Conservation (phyloP, 2,113 vertebrate species). For the Pontoporia blainvillei region DNA sequence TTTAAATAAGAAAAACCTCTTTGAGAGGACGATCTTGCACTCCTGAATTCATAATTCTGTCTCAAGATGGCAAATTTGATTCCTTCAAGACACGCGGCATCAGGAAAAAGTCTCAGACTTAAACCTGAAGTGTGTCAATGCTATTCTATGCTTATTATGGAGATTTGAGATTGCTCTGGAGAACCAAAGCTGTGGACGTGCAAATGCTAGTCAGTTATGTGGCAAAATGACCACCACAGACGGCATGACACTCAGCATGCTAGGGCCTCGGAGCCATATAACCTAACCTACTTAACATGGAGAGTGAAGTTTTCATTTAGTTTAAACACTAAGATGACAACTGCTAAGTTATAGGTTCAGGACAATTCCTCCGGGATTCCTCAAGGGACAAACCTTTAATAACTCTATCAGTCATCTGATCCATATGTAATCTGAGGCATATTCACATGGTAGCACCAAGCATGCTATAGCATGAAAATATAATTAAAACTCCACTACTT, state of each 20-base stretch:
- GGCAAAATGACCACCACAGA: not conserved
- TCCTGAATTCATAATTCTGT: slow-evolving; percentile 24
- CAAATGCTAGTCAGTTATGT: not conserved
- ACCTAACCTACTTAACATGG: not conserved
- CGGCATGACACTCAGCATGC: not conserved
- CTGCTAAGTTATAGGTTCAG: not conserved
- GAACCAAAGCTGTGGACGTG: not conserved
- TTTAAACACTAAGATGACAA: not conserved
- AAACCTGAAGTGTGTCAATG: not conserved
- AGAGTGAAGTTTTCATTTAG: not conserved
- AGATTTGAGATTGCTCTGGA: not conserved
- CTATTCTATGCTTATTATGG: not conserved
- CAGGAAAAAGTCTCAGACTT: not conserved
- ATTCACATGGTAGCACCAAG: not conserved
- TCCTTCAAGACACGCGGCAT: not conserved
- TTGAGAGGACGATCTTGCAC: not conserved
- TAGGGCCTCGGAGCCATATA: not conserved
- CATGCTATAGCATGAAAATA: not conserved
- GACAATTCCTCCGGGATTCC: not conserved
- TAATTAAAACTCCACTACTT: not conserved
- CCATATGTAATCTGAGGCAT: not conserved
- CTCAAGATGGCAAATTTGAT: slow-evolving; percentile 7
- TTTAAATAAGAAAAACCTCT: slow-evolving; percentile 38
- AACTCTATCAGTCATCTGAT: not conserved
- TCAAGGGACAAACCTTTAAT: not conserved